Evolutionary conservation across 2,888 invertebrate genomes (phyloP), one percentile per base, ranked within the genome.

Genomic region (Scaptodrosophila latifasciaeformis): DNA sequence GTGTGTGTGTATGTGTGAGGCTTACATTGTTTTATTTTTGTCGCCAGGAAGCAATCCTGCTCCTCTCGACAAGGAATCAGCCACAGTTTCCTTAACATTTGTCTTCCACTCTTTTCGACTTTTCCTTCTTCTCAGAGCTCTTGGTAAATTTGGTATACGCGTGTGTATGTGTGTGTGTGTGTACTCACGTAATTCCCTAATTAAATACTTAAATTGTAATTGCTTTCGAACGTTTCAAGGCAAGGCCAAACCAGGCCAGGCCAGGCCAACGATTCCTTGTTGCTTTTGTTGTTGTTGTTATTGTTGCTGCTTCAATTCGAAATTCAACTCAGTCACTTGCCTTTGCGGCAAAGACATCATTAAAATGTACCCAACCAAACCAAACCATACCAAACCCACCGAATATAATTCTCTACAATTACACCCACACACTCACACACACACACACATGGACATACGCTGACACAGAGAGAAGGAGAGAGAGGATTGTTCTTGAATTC

Each of bases 181-280:
- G 56, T 63, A 64, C 72, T 66, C 74, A 74, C 79, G 79, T 76
- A 74, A 74, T 79, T 76, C 62, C 74, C 75, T 75, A 75, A 75
- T 75, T 75, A 75, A 80, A 80, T 80, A 80, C 80, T 77, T 75
- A 75, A 75, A 75, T 77, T 80, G 75, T 75, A 80, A 75, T 75
- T 80, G 75, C 75, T 80, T 80, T 80, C 80, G 77, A 75, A 76
- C 70, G 56, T 62, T 72, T 62, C 67, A 61, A 47, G 76, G 60
- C 57, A 56, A 56, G 39, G 45, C 45, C 42, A 19, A 35, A 10
- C 31, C 30, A 34, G 17, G 19, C 39, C 17, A n/a, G 31, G 15
- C n/a, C 30, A 31, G 12, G n/a, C 5, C 18, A 15, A 19, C 7
- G 3, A 29, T 27, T 27, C 27, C 19, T 34, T 42, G 31, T 42